Evolutionary conservation across 2,113 vertebrate species (phyloP), one percentile per base, ranked within the genome.

Genomic region (Phocoena sinus): DNA sequence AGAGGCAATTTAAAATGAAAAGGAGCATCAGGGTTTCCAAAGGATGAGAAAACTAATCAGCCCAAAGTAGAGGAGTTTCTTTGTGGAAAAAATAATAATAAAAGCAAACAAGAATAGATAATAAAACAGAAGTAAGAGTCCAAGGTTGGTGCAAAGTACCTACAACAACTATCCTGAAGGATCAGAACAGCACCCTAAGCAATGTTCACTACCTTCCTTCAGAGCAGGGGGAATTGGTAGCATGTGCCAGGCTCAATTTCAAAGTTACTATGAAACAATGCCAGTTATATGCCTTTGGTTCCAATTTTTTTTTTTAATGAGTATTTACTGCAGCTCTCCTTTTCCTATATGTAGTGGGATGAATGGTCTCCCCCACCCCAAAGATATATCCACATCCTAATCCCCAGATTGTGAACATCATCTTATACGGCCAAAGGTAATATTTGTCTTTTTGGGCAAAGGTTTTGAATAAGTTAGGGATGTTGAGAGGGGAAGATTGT

Each of bases 281-380:
- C 5, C 18, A 68, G 6, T 3, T n/a, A 2, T 53, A 18, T 71
- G 36, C 11, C 25, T 73, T 77, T 23, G 31, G 5, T 44, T 67
- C 6, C 58, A 21, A 8, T 17, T 50, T 79, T 53, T 79, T 33
- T 44, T 47, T 65, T 73, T 23, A 76, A 60, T 41, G 33, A 47
- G 0, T 13, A 0, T 6, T 15, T 62, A 33, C 6, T 68, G 21
- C 6, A 53, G 6, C 33, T 33, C 2, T 2, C 1, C 0, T 28
- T 83, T 68, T 20, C 8, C 1, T n/a, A 2, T 38, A 6, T 63
- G 14, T 84, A 56, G 1, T 47, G 3, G 8, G 17, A 9, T 63
- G 8, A 70, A 13, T 67, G 18, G 7, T 79, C 3, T 44, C 25
- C 89, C 8, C 18, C 10, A 79, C 13, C 6, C 7, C 15, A 73